Base-by-base conservation (phyloP, 2,888 invertebrate species). In the Oxycera nigricornis region DNA sequence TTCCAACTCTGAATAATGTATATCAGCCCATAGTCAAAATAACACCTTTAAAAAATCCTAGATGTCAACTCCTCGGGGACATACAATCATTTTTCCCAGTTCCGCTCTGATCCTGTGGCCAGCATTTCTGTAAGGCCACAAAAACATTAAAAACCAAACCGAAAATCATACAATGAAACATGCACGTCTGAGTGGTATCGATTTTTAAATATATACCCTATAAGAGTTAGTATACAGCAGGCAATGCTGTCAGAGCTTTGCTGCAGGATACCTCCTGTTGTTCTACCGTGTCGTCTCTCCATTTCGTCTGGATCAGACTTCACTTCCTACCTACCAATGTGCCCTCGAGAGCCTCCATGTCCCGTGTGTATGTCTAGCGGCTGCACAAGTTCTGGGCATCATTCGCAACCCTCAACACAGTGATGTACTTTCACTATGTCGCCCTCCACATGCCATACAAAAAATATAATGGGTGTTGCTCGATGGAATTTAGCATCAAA, bases 181-280 rank as follows among this genome's bases (percentile, higher is more conserved):
- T 74, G 24, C 73, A 74, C 74, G 76, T 76, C 76, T 76, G 76
- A 76, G 76, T 74, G 74, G 62, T 76, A 76, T 76, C 74, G 76
- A 76, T 76, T 76, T 76, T 76, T 76, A 65, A 76, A 73, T 73
- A 70, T 76, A 76, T 72, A 74, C 70, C 39, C 55, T 70, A 59
- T 73, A 52, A 41, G 39, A 72, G 74, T 6, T 17, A 20, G 62
- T 9, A 68, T 50, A 1, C 1, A 68, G 50, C 17, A 55, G 20
- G 17, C 24, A 55, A 24, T n/a, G n/a, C 17, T 46, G 6, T 14
- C 17, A 7, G 11, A 61, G 31, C 70, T 22, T n/a, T 22, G 52
- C 41, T 73, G 46, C 73, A 57, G 62, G 4, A 14, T 41, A 59
- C 14, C 52, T 28, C 22, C 14, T 68, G 59, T 46, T 46, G 24